Evolutionary conservation across 2,797 vertebrate species (phyloP).

Genomic region (Stomatorhinus walkeri): DNA sequence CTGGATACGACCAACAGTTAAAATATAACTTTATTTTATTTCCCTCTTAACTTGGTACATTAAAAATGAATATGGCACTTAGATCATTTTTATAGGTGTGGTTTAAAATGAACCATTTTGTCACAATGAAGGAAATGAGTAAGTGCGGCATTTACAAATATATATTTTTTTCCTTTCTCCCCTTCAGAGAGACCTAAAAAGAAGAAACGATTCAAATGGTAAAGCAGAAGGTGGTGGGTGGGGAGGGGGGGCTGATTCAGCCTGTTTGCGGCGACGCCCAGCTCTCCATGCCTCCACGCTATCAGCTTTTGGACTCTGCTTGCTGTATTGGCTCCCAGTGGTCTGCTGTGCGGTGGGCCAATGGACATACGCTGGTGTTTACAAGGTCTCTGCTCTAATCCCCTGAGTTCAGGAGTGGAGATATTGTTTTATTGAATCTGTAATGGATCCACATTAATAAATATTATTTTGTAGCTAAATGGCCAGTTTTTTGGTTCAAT

Average conservation of each 20-base stretch:
- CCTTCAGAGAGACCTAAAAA: conserved; percentile 20
- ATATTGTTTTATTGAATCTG: not conserved
- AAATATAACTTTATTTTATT: not conserved
- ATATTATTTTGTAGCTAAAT: not conserved
- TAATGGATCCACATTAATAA: not conserved
- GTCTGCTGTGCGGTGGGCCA: not conserved
- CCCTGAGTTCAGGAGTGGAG: not conserved
- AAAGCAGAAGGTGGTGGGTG: not conserved
- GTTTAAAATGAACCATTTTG: not conserved
- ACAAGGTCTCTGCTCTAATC: not conserved
- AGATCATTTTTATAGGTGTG: not conserved
- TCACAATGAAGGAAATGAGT: not conserved
- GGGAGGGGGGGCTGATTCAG: not conserved
- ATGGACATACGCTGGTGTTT: not conserved
- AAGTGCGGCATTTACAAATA: not conserved
- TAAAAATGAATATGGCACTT: not conserved
- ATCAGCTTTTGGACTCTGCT: not conserved
- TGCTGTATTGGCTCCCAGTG: not conserved
- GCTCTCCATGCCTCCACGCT: not conserved
- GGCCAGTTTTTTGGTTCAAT: not conserved
- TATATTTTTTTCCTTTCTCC: not conserved
- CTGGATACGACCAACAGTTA: not conserved
- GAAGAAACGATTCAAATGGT: conserved; percentile 25
- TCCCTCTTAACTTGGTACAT: not conserved
- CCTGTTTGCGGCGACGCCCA: not conserved